phyloP scores from a whole-genome alignment of 2,888 invertebrate genomes.

The Ommatoiulus sabulosus region DNA sequence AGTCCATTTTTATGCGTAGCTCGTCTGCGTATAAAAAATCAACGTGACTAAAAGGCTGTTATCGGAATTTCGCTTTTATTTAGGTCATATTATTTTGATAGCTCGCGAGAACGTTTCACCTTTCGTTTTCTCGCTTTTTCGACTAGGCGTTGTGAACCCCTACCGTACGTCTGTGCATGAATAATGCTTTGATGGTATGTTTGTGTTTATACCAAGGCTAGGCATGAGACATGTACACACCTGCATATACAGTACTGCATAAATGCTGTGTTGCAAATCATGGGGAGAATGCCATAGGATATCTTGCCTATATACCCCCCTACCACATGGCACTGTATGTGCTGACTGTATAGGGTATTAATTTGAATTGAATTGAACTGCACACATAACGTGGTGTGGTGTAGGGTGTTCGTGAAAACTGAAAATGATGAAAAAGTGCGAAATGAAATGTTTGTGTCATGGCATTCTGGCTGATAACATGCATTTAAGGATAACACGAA shows the following conservation, averaged over 20 bases:
- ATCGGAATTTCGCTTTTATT: slow-evolving; percentile 38
- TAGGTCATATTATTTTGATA: slow-evolving; percentile 44
- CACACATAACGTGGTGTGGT: slow-evolving; percentile 1
- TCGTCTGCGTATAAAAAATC: slow-evolving; percentile 41
- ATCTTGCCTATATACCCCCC: too few relatives aligned
- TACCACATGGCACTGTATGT: too few relatives aligned
- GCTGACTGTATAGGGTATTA: too few relatives aligned
- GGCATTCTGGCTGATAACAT: too few relatives aligned
- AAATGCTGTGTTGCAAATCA: neutral
- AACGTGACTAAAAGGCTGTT: slow-evolving; percentile 25
- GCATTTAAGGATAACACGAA: too few relatives aligned
- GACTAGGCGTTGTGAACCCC: neutral
- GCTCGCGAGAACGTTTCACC: slow-evolving; percentile 21
- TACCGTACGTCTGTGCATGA: neutral
- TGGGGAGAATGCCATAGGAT: neutral
- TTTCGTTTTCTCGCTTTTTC: slow-evolving; percentile 42
- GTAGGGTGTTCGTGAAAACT: neutral
- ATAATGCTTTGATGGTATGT: neutral
- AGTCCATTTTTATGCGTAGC: slow-evolving; percentile 5
- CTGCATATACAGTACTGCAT: neutral
- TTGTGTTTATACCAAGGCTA: neutral
- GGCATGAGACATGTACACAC: neutral
- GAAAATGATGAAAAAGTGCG: neutral
- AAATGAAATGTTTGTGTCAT: neutral
- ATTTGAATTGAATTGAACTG: too few relatives aligned